Percentiles rank a stretch among this genome's conserved stretches.
These are phyloP conservation scores for Natator depressus DNA, from an alignment of 2,113 vertebrate species.

Conservation along the genomic window DNA sequence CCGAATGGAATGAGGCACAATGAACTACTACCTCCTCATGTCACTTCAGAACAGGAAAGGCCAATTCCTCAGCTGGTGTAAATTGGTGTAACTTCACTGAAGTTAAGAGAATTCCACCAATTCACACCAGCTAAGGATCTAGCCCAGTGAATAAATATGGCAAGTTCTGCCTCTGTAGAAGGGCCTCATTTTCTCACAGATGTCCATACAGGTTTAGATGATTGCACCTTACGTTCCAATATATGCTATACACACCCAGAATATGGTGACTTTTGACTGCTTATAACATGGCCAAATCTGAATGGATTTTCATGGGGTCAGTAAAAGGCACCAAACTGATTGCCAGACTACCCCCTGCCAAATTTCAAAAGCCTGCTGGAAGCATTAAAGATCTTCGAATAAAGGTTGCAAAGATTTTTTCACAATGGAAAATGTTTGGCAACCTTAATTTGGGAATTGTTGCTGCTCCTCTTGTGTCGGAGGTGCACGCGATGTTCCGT, in stretches of 20 bases:
- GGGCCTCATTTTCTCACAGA: not conserved
- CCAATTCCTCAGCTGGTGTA: not conserved
- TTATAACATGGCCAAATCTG: not conserved
- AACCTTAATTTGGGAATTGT: not conserved
- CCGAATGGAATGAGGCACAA: fast-evolving
- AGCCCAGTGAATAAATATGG: fast-evolving
- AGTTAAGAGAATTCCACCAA: not conserved
- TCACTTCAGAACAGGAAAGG: not conserved
- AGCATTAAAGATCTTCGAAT: not conserved
- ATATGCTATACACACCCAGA: not conserved
- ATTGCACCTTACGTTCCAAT: fast-evolving
- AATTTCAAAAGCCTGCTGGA: not conserved
- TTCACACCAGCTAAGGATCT: fast-evolving
- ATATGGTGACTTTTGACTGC: not conserved
- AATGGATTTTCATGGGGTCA: not conserved
- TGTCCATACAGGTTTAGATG: not conserved
- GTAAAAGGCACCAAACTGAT: not conserved
- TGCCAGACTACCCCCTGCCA: not conserved
- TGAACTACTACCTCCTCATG: not conserved
- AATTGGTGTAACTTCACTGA: not conserved
- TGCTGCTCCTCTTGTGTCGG: fast-evolving
- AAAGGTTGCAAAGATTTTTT: fast-evolving
- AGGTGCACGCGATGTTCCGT: fast-evolving
- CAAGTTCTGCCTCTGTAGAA: fast-evolving
- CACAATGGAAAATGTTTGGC: fast-evolving